A percentile compares a stretch with the other conserved stretches of the same genome.
These are phyloP conservation scores for Leptoclinus maculatus DNA, from an alignment of 2,797 vertebrate genomes.

Conservation along the genomic window DNA sequence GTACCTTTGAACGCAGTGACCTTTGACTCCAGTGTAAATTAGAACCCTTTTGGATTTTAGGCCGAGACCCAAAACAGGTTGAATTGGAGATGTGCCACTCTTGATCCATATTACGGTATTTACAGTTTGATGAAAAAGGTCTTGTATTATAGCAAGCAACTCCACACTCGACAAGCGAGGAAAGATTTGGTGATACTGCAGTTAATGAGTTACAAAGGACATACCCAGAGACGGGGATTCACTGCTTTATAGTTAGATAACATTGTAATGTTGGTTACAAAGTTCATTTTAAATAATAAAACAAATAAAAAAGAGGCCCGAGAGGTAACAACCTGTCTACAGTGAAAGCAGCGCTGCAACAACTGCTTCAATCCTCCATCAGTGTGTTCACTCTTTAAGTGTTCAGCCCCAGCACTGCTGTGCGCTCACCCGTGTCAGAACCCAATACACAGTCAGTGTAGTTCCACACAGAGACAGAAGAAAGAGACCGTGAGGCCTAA, in stretches of 20 bases:
- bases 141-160: neutral
- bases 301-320: neutral
- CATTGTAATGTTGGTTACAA: too few species aligned
- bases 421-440: neutral
- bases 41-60: neutral
- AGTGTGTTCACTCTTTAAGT: neutral
- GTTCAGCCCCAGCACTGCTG: neutral
- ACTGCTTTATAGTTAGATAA: too few species aligned
- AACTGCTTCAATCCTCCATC: neutral
- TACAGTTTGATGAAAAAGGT: neutral
- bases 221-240: too few species aligned
- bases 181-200: neutral
- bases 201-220: neutral
- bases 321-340: neutral
- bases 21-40: slow-evolving; percentile 17
- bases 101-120: neutral
- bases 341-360: neutral
- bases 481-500: neutral
- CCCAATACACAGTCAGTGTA: neutral
- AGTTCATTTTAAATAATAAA: too few species aligned
- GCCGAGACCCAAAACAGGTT: neutral
- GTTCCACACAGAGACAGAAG: neutral
- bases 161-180: neutral
- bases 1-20: slow-evolving; percentile 2
- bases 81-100: neutral